These are phyloP conservation scores for Saccostrea echinata DNA, from an alignment of 1,140 invertebrate species.

Conservation along the genomic window DNA sequence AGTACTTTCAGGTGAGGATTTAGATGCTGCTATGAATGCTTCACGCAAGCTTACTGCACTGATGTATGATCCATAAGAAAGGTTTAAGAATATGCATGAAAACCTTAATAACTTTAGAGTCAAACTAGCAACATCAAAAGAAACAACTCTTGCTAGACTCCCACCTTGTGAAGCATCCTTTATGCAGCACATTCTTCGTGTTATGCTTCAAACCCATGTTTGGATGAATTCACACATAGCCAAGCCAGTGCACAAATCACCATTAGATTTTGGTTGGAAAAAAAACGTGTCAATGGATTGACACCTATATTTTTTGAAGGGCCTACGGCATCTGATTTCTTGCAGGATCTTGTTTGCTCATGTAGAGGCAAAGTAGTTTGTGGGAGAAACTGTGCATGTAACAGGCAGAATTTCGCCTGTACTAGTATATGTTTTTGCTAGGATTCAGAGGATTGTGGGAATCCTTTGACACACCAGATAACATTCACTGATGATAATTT, in stretches of 20 bases:
- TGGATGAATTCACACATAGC: background rate
- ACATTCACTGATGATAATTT: background rate
- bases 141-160: background rate
- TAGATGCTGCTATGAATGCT: no score
- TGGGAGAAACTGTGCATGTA: background rate
- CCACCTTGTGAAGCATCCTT: background rate
- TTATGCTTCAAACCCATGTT: background rate
- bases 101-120: background rate
- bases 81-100: background rate
- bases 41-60: background rate
- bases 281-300: background rate
- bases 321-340: background rate
- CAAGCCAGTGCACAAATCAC: background rate
- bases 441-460: background rate
- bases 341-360: background rate
- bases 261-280: background rate
- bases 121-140: background rate
- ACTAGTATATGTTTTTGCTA: background rate
- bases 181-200: background rate
- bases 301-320: background rate
- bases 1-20: background rate
- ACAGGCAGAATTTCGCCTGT: no score
- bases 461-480: background rate
- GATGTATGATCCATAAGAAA: background rate
- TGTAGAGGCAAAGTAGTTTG: background rate